Percentiles rank a stretch among this genome's conserved stretches.
Conservation (phyloP, 2,113 vertebrate species). For the Chlorodrepanis virens region DNA sequence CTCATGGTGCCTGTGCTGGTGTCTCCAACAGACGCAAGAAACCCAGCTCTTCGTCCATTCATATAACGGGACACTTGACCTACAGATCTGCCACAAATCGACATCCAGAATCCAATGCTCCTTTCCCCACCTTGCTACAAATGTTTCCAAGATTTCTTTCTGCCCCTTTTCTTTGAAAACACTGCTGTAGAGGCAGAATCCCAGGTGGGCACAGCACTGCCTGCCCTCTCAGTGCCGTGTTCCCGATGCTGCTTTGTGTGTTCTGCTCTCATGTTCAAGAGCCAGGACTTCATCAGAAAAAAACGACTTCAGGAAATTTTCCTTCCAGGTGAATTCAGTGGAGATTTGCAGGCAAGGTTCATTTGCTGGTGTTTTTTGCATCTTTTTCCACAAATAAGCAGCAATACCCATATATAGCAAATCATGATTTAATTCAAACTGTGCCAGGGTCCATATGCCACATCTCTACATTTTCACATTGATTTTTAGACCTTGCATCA, state of each 20-base stretch:
- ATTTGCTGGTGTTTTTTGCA: neutral
- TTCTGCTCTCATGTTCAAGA: neutral
- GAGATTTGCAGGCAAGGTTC: rapidly evolving
- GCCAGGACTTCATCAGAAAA: neutral
- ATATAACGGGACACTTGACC: rapidly evolving
- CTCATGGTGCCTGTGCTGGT: rapidly evolving
- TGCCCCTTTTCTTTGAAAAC: neutral
- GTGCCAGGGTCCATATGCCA: neutral
- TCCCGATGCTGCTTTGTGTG: rapidly evolving
- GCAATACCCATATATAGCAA: neutral
- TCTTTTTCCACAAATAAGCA: neutral
- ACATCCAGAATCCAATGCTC: neutral
- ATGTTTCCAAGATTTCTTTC: neutral
- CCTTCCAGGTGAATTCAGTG: neutral
- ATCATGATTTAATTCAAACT: neutral
- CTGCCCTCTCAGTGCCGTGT: rapidly evolving
- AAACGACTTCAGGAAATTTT: neutral
- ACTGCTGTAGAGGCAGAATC: neutral
- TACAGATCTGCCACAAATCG: neutral
- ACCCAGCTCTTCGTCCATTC: neutral
- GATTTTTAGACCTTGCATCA: neutral
- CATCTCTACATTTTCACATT: neutral
- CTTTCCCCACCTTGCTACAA: neutral
- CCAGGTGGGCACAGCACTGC: rapidly evolving
- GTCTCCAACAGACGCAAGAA: rapidly evolving